Base-by-base conservation (phyloP, 2,113 vertebrate genomes). In the Chionomys nivalis region DNA sequence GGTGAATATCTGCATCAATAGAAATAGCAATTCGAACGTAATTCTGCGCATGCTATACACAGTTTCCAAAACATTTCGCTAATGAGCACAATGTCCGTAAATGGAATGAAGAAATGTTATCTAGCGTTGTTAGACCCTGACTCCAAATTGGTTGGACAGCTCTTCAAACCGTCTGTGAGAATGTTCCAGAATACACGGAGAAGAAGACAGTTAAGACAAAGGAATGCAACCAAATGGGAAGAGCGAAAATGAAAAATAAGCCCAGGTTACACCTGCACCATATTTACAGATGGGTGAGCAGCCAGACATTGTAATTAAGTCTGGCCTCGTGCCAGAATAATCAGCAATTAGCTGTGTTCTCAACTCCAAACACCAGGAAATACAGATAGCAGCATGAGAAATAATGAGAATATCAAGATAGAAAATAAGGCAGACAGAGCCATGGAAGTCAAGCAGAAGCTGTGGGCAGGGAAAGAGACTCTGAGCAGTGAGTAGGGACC, bases 321-420 rank as follows among this genome's bases (percentile, higher is more conserved):
- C 94, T 89, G 92, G 42, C 39, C 65, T 89, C 73, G 7, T 17
- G 16, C 81, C 55, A 75, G 68, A 73, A 88, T 24, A 65, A n/a
- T 42, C 31, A 17, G 33, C 33, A 49, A 73, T 70, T 81, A 90
- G 94, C 3, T 77, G 33, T 55, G 78, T 68, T 47, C 5, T 58
- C 73, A 75, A 65, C 42, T 83, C 49, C 70, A 87, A 95, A 94
- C n/a, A 77, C 58, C 65, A 90, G 79, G 33, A 23, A 66, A 95
- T 83, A 83, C 76, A 85, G 78, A 72, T 55, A 28, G 0, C 36
- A 70, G 33, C 7, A 17, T 44, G 12, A 55, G 58, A 72, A 76
- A 19, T 42, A 88, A 86, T 11, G 31, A 90, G 55, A 83, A 0
- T 24, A 55, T 1, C 8, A 70, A 26, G n/a, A 36, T 0, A 44